Conservation (phyloP, 2,797 vertebrate species). For the Phoxinus dragarum region DNA sequence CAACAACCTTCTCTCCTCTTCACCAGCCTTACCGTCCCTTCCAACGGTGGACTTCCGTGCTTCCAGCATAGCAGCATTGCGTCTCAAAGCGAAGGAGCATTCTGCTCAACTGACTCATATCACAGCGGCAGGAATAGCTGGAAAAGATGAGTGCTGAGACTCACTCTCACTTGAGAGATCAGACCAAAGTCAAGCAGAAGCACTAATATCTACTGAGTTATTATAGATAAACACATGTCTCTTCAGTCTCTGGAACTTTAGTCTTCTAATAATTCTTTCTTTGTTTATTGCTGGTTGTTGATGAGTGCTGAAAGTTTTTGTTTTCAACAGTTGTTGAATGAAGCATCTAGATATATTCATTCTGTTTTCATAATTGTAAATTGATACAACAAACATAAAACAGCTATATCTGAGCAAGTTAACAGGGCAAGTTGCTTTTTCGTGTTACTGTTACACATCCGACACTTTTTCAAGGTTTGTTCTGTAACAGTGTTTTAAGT, state of each 20-base stretch:
- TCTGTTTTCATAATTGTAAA: neutral
- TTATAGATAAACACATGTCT: neutral
- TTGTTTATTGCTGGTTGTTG: neutral
- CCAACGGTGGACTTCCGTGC: constrained; percentile 80
- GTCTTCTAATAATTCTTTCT: neutral
- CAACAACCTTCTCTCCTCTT: constrained; percentile 57
- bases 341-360: neutral
- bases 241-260: neutral
- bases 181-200: constrained; percentile 59
- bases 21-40: constrained; percentile 64
- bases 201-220: constrained; percentile 39
- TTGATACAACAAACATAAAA: neutral
- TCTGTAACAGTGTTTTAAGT: neutral
- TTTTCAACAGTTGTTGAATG: neutral
- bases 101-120: constrained; percentile 86
- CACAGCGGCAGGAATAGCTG: constrained; percentile 77
- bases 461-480: neutral
- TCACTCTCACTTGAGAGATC: neutral
- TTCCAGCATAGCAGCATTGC: constrained; percentile 87
- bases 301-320: neutral
- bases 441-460: neutral
- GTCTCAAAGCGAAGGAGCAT: constrained; percentile 88
- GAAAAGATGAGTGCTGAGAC: constrained; percentile 85
- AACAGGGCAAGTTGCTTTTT: neutral
- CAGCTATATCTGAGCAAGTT: neutral